Evolutionary conservation across 2,113 vertebrate genomes (phyloP).

Genomic region (Psephotus haematonotus): DNA sequence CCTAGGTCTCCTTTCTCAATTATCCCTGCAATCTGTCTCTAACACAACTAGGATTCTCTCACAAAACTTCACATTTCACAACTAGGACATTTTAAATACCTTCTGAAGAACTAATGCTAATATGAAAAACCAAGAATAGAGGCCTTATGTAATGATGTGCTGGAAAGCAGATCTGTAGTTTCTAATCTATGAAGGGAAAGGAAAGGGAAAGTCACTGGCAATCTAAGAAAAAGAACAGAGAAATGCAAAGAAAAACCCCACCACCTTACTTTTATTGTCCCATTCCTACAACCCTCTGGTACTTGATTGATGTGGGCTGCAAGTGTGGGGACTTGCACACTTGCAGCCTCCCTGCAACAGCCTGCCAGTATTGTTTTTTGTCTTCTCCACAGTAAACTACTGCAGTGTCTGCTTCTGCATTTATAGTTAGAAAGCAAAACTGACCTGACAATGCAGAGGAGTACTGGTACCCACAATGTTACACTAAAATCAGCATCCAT

Average conservation of each 20-base stretch:
- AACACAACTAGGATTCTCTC: neutral
- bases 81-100: neutral
- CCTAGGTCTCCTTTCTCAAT: neutral
- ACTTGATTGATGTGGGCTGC: neutral
- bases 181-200: neutral
- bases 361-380: neutral
- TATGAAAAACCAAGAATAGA: neutral
- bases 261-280: neutral
- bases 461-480: neutral
- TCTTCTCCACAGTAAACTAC: neutral
- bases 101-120: neutral
- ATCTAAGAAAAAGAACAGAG: neutral
- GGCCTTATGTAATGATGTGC: neutral
- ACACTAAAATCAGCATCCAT: neutral
- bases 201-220: neutral
- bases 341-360: neutral
- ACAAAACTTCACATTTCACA: neutral
- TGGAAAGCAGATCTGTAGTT: neutral
- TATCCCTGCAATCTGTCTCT: neutral
- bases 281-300: neutral
- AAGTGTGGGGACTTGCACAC: accelerated
- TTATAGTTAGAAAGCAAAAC: neutral
- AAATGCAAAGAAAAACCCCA: neutral
- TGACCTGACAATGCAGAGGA: neutral
- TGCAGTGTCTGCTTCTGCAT: neutral